Base-by-base conservation (phyloP, 1,140 invertebrate species). In the Calliphora vicina region DNA sequence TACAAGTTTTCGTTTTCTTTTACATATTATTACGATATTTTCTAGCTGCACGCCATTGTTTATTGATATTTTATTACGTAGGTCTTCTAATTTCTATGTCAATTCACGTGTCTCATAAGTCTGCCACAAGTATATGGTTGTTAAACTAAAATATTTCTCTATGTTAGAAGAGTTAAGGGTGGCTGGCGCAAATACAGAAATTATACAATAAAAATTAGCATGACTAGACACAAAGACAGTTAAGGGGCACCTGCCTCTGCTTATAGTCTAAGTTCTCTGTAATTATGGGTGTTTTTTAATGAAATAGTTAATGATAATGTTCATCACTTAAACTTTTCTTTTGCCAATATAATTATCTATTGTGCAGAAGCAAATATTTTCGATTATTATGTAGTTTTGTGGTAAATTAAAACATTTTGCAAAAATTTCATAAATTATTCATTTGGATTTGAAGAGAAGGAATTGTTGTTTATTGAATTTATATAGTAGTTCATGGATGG, bases 41-140 rank as follows among this genome's bases (percentile, higher is more conserved):
- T 67, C 23, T 35, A 27, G 80, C 17, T n/a, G 27, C 29, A 84
- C 80, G 81, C 76, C 80, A 45, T 82, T 80, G 78, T 84, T 84
- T 84, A 84, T 84, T 84, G 83, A 84, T 82, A 82, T 82, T 84
- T 84, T 84, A 82, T 84, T 84, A 57, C 73, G 25, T 43, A 23
- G 45, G 45, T n/a, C 45, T 80, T 45, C 78, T 76, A 67, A 20
- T 67, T 67, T 67, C 57, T 67, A 67, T 67, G 57, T 67, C 57
- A 67, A 67, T 67, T 67, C 57, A 67, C 57, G 57, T 67, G 57
- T 20, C 57, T 67, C 20, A 10, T 67, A 67, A 67, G 57, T 23
- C 17, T 67, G 57, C 57, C 57, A 67, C 57, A 67, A 67, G n/a
- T 20, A 50, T 35, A 35, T 67, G 57, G 57, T 20, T 67, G 20